phyloP scores from a whole-genome alignment of 1,140 invertebrate species.

The Drepana arcuata region DNA sequence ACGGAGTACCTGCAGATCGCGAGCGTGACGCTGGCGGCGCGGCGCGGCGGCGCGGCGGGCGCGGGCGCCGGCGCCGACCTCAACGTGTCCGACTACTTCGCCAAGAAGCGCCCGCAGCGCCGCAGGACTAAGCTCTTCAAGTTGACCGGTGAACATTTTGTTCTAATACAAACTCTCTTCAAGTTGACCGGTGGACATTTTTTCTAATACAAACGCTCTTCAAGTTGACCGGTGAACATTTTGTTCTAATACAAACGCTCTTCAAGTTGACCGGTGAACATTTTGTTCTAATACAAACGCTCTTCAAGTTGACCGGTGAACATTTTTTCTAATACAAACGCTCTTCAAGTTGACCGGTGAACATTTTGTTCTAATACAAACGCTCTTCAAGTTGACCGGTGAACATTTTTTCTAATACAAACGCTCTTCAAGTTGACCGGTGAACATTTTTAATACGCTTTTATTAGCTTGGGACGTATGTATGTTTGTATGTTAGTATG shows the following conservation, averaged over 20 bases:
- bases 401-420: not conserved
- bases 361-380: too few relatives aligned
- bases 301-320: not conserved
- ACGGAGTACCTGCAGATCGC: conserved; percentile 88
- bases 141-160: conserved; percentile 18
- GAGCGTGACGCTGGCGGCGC: conserved; percentile 35
- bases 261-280: conserved; percentile 38
- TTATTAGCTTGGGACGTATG: too few relatives aligned
- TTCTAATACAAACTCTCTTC: conserved; percentile 3
- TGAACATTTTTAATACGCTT: too few relatives aligned
- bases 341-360: conserved; percentile 34
- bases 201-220: not conserved
- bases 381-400: not conserved
- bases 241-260: too few relatives aligned
- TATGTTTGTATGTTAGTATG: too few relatives aligned
- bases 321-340: too few relatives aligned
- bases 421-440: not conserved
- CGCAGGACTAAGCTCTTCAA: conserved; percentile 37
- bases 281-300: too few relatives aligned
- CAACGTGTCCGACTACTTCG: conserved; percentile 46
- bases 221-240: not conserved
- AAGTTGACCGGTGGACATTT: too few relatives aligned
- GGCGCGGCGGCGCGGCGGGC: conserved; percentile 9
- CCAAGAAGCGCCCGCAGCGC: conserved; percentile 36
- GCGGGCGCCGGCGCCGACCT: conserved; percentile 20